These are phyloP conservation scores for Drosophila limbata DNA, from an alignment of 2,888 invertebrate species.

Conservation along the genomic window DNA sequence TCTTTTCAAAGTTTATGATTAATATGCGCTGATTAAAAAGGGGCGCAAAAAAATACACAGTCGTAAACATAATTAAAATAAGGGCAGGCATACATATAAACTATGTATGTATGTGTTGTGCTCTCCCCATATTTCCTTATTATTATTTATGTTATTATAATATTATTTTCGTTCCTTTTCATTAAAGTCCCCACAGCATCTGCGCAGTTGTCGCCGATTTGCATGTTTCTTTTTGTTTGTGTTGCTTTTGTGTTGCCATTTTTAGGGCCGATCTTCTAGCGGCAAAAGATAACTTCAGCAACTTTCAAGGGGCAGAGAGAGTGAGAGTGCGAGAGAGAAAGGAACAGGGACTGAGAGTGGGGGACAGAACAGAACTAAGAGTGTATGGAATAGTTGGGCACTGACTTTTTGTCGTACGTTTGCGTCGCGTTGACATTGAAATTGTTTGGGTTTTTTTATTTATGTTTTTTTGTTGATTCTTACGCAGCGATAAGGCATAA, in stretches of 20 bases:
- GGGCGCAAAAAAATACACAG: conserved; percentile 34
- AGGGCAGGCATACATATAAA: conserved; percentile 42
- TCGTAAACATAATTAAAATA: conserved; percentile 32
- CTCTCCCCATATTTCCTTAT: conserved; percentile 42
- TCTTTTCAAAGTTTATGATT: conserved; percentile 73
- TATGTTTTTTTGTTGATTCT: conserved; percentile 72
- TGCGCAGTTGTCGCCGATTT: conserved; percentile 79
- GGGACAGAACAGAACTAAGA: conserved; percentile 1
- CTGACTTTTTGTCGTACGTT: conserved; percentile 64
- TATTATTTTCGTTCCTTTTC: conserved; percentile 57
- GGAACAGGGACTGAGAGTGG: neutral
- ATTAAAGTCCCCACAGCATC: conserved; percentile 61
- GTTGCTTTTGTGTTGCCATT: conserved; percentile 64
- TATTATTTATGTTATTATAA: conserved; percentile 51
- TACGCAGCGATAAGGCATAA: conserved; percentile 76
- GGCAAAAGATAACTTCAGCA: conserved; percentile 61
- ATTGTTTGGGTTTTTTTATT: conserved; percentile 71
- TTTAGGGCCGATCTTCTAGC: conserved; percentile 69
- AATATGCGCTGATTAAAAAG: conserved; percentile 74
- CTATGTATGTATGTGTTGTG: conserved; percentile 10
- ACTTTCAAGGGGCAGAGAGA: neutral
- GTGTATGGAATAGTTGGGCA: conserved; percentile 65
- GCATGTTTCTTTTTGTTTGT: conserved; percentile 53
- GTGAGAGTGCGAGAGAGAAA: neutral
- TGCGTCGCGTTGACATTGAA: conserved; percentile 79